Evolutionary conservation across 2,797 vertebrate species (phyloP).

Genomic region (Chelidonichthys spinosus): DNA sequence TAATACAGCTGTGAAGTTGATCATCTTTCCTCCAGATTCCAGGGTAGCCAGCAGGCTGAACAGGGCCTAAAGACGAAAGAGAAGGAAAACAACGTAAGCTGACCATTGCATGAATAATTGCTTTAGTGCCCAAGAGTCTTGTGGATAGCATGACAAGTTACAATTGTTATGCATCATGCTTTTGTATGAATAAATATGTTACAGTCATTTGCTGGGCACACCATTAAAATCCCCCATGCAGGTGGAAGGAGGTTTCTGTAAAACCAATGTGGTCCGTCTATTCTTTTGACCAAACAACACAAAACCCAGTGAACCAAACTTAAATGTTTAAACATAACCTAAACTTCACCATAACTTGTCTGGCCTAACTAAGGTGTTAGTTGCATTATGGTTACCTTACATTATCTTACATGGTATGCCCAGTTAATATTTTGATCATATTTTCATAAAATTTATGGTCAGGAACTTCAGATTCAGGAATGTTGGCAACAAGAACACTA

Average conservation of each 20-base stretch:
- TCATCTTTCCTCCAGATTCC: background rate
- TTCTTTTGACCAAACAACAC: background rate
- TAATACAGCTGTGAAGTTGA: background rate
- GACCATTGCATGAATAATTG: conserved; percentile 8
- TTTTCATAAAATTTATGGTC: background rate
- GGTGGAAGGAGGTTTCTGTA: background rate
- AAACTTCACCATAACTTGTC: background rate
- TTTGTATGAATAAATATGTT: conserved; percentile 8
- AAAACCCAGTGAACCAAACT: background rate
- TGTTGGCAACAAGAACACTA: background rate
- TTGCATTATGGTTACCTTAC: background rate
- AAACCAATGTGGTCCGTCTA: background rate
- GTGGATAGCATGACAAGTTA: background rate
- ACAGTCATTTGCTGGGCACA: background rate
- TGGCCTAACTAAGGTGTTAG: background rate
- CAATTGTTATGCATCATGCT: background rate
- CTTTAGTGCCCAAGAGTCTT: background rate
- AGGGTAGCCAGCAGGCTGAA: background rate
- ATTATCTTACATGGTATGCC: background rate
- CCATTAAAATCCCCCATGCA: background rate
- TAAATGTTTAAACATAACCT: background rate
- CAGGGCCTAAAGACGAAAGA: background rate
- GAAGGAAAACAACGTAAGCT: background rate
- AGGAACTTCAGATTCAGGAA: background rate
- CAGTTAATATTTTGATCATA: background rate